These are phyloP conservation scores for Charaxes varanes DNA, from an alignment of 1,140 invertebrate species.

Conservation along the genomic window DNA sequence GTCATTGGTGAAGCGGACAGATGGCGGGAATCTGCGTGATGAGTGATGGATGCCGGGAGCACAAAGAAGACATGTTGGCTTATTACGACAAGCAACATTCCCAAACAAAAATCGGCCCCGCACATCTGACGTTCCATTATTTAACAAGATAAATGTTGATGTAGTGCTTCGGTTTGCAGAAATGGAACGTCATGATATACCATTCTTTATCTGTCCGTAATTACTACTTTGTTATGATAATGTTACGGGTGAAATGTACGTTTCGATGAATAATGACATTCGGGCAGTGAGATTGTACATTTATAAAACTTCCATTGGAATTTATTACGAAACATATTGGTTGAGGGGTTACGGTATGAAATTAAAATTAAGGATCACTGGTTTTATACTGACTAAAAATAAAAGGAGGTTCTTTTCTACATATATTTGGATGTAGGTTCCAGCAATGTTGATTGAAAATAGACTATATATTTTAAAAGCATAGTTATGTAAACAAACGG, in stretches of 20 bases:
- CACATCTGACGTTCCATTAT: slow-evolving; percentile 62
- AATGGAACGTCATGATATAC: slow-evolving; percentile 24
- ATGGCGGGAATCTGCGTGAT: slow-evolving; percentile 24
- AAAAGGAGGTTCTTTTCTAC: no score
- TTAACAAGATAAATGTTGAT: slow-evolving; percentile 64
- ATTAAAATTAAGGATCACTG: no score
- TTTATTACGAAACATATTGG: no score
- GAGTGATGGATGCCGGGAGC: slow-evolving; percentile 47
- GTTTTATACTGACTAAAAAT: no score
- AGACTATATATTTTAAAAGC: no score
- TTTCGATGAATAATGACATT: neutral
- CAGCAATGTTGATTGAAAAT: no score
- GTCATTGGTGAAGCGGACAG: slow-evolving; percentile 23
- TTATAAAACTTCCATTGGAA: no score
- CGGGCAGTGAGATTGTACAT: no score
- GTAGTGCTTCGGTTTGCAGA: slow-evolving; percentile 30
- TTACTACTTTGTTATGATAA: slow-evolving; percentile 2
- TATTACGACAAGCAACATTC: slow-evolving; percentile 58
- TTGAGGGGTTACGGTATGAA: no score
- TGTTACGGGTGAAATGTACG: neutral
- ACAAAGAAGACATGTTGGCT: slow-evolving; percentile 54
- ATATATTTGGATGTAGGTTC: no score
- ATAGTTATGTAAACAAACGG: no score
- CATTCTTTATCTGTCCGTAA: slow-evolving; percentile 18
- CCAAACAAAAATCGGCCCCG: slow-evolving; percentile 46